Base-by-base conservation (phyloP, 2,888 invertebrate species). In the Sminthurinus aureus region DNA sequence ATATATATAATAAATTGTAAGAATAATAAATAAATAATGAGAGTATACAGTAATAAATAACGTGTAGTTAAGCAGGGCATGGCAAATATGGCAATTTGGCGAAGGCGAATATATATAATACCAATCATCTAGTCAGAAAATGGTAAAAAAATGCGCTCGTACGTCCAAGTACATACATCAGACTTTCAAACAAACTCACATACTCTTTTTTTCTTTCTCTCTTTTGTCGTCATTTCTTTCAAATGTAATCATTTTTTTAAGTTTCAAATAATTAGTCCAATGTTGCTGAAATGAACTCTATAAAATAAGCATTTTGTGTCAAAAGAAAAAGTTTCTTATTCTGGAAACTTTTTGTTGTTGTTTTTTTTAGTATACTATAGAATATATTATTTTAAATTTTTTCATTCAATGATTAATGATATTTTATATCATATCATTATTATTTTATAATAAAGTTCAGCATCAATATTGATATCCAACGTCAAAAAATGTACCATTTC, bases 1-100 rank as follows among this genome's bases (percentile, higher is more conserved):
- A 38, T 38, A 4, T 71, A 73, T n/a, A 52, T 71, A 71, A 78
- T 38, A 58, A n/a, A 51, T 75, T 50, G 13, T 76, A 52, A 77
- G 52, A 22, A 77, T 77, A 77, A 79, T 69, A 79, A 79, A 13
- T 50, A 80, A 20, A 50, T 73, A 71, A 80, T 80, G 15, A 50
- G 26, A 50, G 51, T 51, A 50, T 11, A 78, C 38, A 38, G 38
- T 66, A 22, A 78, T 66, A 22, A 71, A 24, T 52, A 80, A 80
- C 73, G 80, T 80, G 85, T 83, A 85, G 79, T 66, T 79, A 87
- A 87, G 87, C 87, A 87, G 87, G 87, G 86, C 86, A 87, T 86
- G 87, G 87, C 87, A 85, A 84, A 78, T 69, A 67, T 66, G 82
- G 82, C 82, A 82, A 81, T 79, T 74, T 83, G 80, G 83, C 83